Percentiles rank a stretch among this genome's conserved stretches.
Conservation (phyloP, 1,140 invertebrate species). For the Melipona quadrifasciata region DNA sequence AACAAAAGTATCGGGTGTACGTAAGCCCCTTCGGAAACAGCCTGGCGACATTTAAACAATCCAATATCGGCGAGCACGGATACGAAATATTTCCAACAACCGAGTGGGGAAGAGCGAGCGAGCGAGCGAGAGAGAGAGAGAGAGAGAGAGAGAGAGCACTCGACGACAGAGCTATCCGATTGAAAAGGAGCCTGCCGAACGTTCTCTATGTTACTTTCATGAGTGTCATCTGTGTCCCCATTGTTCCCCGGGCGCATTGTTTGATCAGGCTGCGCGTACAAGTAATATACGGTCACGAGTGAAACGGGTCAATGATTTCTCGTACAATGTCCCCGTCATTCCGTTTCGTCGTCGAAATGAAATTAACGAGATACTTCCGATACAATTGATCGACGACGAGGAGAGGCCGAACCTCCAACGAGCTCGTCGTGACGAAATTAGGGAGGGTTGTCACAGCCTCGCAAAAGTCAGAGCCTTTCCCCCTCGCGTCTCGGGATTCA, state of each 20-base stretch:
- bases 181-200: slow-evolving; percentile 5
- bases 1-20: neutral
- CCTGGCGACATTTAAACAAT: neutral
- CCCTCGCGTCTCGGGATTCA: neutral
- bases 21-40: neutral
- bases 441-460: neutral
- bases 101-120: too few relatives aligned
- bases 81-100: neutral
- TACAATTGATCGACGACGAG: slow-evolving; percentile 22
- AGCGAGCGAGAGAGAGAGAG: too few relatives aligned
- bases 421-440: neutral
- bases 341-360: neutral
- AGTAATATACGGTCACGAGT: neutral
- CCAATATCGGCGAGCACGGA: neutral
- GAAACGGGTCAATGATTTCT: slow-evolving; percentile 21
- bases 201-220: slow-evolving; percentile 21
- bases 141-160: neutral
- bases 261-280: slow-evolving; percentile 11
- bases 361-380: slow-evolving; percentile 30
- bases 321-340: neutral
- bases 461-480: neutral
- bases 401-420: neutral
- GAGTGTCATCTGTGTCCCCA: neutral
- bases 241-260: slow-evolving; percentile 8
- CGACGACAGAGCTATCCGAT: neutral